These are phyloP conservation scores for Apamea monoglypha DNA, from an alignment of 2,888 invertebrate species.

Conservation along the genomic window DNA sequence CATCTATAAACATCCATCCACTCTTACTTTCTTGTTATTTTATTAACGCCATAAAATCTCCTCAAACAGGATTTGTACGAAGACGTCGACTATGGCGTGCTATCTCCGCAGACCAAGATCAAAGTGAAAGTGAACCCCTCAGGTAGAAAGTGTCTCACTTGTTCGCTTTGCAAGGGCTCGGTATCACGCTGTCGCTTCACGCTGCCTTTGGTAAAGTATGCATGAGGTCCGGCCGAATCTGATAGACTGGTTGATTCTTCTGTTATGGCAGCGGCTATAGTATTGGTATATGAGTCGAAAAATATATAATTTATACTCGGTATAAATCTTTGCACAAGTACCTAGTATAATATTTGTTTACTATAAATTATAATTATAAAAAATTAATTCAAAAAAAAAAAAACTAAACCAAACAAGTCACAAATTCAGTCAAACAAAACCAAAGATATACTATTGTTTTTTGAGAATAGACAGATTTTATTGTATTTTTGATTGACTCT, in stretches of 20 bases:
- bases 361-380: too few species aligned
- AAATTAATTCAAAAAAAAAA: too few species aligned
- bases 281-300: background rate
- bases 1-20: slow-evolving; percentile 19
- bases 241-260: background rate
- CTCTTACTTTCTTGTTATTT: slow-evolving; percentile 28
- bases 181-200: slow-evolving; percentile 59
- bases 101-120: slow-evolving; percentile 96
- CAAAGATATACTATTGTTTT: background rate
- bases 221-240: slow-evolving; percentile 37
- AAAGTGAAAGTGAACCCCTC: slow-evolving; percentile 98
- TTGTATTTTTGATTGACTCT: background rate
- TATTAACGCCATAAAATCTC: slow-evolving; percentile 44
- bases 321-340: too few species aligned
- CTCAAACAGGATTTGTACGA: slow-evolving; percentile 94
- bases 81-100: slow-evolving; percentile 96
- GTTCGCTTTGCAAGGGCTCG: slow-evolving; percentile 61
- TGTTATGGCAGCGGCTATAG: background rate
- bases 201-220: slow-evolving; percentile 33
- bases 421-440: background rate
- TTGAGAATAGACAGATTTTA: background rate
- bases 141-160: slow-evolving; percentile 90
- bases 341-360: too few species aligned
- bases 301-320: background rate
- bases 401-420: too few species aligned